phyloP scores from a whole-genome alignment of 1,140 invertebrate genomes.

The Aphidius ervi region DNA sequence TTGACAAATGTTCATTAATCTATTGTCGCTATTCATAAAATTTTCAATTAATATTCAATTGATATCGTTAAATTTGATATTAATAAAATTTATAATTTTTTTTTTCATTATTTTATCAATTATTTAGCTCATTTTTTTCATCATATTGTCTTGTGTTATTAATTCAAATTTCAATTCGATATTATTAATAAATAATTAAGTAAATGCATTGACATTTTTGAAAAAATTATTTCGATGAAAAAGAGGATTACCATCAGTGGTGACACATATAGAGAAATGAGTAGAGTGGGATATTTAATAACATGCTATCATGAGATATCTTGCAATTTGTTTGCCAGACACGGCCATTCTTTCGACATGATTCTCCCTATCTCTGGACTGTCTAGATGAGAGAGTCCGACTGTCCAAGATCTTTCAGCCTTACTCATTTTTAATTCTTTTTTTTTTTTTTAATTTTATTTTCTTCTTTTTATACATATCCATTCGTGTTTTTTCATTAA shows the following conservation, averaged over 20 bases:
- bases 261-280: constrained; percentile 21
- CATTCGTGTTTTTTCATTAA: too few species aligned
- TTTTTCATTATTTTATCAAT: not conserved
- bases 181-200: too few species aligned
- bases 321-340: constrained; percentile 52
- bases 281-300: constrained; percentile 28
- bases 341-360: constrained; percentile 50
- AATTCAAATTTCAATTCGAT: too few species aligned
- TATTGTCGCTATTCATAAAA: too few species aligned
- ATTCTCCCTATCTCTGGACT: constrained; percentile 43
- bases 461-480: too few species aligned
- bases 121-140: not conserved
- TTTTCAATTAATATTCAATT: too few species aligned
- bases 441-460: constrained; percentile 4
- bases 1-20: too few species aligned
- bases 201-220: too few species aligned
- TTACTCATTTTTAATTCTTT: constrained; percentile 11
- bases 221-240: constrained; percentile 14
- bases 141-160: too few species aligned
- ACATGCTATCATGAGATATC: constrained; percentile 48
- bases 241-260: constrained; percentile 25
- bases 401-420: constrained; percentile 17
- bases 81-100: too few species aligned
- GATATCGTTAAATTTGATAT: too few species aligned
- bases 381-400: constrained; percentile 46